Evolutionary conservation across 2,888 invertebrate genomes (phyloP).

Genomic region (Synanthedon myopaeformis): DNA sequence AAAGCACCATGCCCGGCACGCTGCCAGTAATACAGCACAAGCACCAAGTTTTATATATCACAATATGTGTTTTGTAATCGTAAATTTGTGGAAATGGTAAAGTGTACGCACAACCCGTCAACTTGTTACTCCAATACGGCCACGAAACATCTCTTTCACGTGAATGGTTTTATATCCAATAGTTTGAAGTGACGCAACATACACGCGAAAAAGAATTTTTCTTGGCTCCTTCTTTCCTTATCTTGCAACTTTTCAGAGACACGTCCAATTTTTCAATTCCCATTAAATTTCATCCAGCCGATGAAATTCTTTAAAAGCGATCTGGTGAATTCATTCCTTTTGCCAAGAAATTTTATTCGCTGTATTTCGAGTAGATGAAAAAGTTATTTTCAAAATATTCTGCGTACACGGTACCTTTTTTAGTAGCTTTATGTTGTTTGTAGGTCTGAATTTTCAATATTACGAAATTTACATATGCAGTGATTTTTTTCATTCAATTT

Average conservation of each 20-base stretch:
- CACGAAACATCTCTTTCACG: neutral
- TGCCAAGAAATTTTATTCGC: neutral
- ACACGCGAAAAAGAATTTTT: neutral
- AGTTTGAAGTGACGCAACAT: neutral
- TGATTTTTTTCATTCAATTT: conserved; percentile 24
- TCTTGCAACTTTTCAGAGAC: neutral
- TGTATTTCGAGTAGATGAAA: neutral
- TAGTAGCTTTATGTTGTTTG: conserved; percentile 69
- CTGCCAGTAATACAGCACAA: conserved; percentile 69
- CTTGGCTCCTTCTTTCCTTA: neutral
- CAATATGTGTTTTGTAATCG: conserved; percentile 68
- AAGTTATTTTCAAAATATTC: neutral
- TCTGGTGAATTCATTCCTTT: neutral
- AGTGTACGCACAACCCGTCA: conserved; percentile 32
- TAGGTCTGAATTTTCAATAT: conserved; percentile 44
- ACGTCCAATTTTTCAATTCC: neutral
- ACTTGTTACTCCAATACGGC: neutral
- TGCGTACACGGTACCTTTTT: conserved; percentile 50
- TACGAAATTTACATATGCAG: conserved; percentile 33
- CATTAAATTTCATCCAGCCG: neutral
- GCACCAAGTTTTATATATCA: conserved; percentile 68
- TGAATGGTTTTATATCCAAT: neutral
- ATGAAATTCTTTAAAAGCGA: neutral
- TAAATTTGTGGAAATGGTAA: conserved; percentile 61
- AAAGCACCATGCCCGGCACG: conserved; percentile 68